Evolutionary conservation across 2,888 invertebrate species (phyloP), one percentile per base, ranked within the genome.

Genomic region (Drosophila limbata): DNA sequence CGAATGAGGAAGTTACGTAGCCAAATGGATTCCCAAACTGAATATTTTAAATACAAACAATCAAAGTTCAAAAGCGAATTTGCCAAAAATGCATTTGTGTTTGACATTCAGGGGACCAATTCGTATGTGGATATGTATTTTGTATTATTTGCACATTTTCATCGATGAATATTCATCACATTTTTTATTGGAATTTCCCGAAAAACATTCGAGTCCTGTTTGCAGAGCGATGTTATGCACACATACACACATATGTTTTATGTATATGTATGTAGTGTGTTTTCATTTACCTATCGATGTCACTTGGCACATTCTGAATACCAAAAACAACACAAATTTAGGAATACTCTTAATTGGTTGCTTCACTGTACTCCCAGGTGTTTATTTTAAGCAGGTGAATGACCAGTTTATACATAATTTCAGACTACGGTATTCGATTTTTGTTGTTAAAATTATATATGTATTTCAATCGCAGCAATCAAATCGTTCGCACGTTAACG

Each of bases 381-480:
- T 1, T 6, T 15, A 15, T 31, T 31, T 40, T 10, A 31, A 42
- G 31, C 53, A 35, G 33, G 10, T 44, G 15, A 33, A 15, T 4
- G 44, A 39, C 4, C 2, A 19, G 13, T 3, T 33, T 33, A 8
- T 11, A 4, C 4, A 31, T 19, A 25, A 4, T 37, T n/a, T 3
- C 4, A 4, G 10, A 15, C 3, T n/a, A n/a, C 47, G 3, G 31
- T 21, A 35, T 31, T 11, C 13, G 42, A 33, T 15, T 55, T 21
- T 15, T 33, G 19, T n/a, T 42, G 5, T 19, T 28, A 28, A 28
- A 28, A 8, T 21, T 44, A 15, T 39, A 42, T 66, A 53, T 42
- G 37, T 52, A 56, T 48, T 71, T 71, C 63, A 87, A 84, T 69
- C 64, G 50, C 47, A 62, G 68, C 67, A 77, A 81, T 86, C 78